A percentile compares a stretch with the other conserved stretches of the same genome.
These are phyloP conservation scores for Pygoscelis antarcticus DNA, from an alignment of 2,113 vertebrate species.

Conservation along the genomic window DNA sequence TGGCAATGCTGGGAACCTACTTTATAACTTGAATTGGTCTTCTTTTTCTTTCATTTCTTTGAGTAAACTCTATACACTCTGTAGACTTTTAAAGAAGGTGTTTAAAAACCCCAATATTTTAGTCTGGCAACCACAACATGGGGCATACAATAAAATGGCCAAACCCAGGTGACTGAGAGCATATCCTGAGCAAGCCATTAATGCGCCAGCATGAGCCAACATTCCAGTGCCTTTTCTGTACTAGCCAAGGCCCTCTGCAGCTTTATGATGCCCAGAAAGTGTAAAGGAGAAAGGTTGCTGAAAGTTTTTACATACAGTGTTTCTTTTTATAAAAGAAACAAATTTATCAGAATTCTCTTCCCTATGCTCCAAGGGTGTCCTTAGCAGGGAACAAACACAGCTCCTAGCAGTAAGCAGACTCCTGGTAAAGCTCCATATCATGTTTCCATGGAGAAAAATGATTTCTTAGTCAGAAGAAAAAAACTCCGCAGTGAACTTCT, in stretches of 20 bases:
- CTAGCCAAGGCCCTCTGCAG: neutral
- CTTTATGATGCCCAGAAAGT: neutral
- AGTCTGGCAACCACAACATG: neutral
- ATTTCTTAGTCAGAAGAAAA: constrained; percentile 30
- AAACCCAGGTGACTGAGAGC: neutral
- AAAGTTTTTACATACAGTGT: neutral
- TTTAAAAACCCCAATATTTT: neutral
- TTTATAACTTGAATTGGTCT: neutral
- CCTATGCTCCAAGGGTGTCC: neutral
- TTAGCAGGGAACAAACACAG: constrained; percentile 13
- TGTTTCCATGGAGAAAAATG: constrained; percentile 49
- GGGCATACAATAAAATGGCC: neutral
- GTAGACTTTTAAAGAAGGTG: neutral
- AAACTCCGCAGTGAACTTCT: neutral
- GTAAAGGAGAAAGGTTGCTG: neutral
- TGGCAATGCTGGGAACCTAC: neutral
- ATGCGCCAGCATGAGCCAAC: neutral
- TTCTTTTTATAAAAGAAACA: neutral
- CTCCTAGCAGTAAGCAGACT: constrained; percentile 23
- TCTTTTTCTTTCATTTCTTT: neutral
- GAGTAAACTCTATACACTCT: neutral
- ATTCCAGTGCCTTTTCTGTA: neutral
- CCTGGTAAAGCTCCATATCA: constrained; percentile 9
- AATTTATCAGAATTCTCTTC: neutral
- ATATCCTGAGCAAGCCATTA: neutral